Evolutionary conservation across 2,888 invertebrate species (phyloP).

Genomic region (Alcis repandata): DNA sequence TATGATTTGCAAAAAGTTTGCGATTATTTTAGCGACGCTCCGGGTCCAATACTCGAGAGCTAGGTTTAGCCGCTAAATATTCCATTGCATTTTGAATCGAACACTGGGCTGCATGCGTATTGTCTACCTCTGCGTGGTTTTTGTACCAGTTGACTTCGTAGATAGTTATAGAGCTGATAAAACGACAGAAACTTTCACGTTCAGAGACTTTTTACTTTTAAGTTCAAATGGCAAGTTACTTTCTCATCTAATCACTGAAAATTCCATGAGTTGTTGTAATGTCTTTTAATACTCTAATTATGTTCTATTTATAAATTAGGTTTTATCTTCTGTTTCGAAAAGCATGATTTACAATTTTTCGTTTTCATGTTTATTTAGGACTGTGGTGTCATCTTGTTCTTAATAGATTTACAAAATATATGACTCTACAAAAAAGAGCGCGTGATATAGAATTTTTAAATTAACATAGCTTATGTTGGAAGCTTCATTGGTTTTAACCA

Average conservation of each 20-base stretch:
- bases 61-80: slow-evolving; percentile 38
- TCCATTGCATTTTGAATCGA: slow-evolving; percentile 55
- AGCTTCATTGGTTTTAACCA: slow-evolving; percentile 3
- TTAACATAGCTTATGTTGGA: background rate
- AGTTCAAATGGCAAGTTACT: no score
- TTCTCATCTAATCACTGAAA: no score
- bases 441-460: background rate
- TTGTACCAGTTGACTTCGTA: slow-evolving; percentile 43
- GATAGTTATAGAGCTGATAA: slow-evolving; percentile 55
- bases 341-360: no score
- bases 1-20: background rate
- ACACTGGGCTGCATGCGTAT: slow-evolving; percentile 62
- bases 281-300: no score
- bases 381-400: no score
- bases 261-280: no score
- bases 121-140: slow-evolving; percentile 62
- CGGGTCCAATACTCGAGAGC: background rate
- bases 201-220: no score
- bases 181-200: background rate
- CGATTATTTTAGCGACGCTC: background rate
- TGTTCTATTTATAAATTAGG: no score
- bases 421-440: background rate
- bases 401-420: no score
- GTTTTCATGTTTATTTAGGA: no score
- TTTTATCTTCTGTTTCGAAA: no score